A percentile compares a stretch with the other conserved stretches of the same genome.
These are phyloP conservation scores for Herpailurus yagouaroundi DNA, from an alignment of 2,113 vertebrate species.

Conservation along the genomic window DNA sequence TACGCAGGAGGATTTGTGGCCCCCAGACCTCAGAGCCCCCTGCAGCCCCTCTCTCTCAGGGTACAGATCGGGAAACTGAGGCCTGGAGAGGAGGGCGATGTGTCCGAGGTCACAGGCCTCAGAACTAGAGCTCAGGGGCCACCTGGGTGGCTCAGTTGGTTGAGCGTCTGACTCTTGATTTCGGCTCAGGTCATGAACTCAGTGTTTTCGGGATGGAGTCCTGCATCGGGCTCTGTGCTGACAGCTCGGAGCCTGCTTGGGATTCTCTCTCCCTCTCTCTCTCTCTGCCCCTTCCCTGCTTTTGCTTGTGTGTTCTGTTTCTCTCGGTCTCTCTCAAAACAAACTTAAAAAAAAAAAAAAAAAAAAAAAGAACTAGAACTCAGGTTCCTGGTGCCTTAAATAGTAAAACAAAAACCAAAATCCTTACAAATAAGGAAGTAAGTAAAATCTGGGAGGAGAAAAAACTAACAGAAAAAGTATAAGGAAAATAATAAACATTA, in stretches of 20 bases:
- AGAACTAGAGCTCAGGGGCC: neutral
- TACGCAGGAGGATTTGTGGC: rapidly evolving
- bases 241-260: no score
- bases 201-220: neutral
- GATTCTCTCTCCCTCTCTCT: neutral
- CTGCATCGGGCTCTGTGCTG: rapidly evolving
- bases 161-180: neutral
- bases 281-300: neutral
- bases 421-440: neutral
- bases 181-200: neutral
- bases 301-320: neutral
- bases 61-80: neutral
- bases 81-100: neutral
- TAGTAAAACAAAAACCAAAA: neutral
- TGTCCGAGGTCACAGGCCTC: neutral
- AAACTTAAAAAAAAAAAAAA: neutral
- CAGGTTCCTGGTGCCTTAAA: neutral
- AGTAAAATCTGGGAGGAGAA: neutral
- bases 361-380: no score
- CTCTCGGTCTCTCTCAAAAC: neutral
- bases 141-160: neutral
- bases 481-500: neutral
- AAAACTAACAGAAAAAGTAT: neutral
- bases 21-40: neutral
- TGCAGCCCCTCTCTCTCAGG: neutral